Evolutionary conservation across 2,888 invertebrate genomes (phyloP), one percentile per base, ranked within the genome.

Genomic region (Macrostomum cliftonense): DNA sequence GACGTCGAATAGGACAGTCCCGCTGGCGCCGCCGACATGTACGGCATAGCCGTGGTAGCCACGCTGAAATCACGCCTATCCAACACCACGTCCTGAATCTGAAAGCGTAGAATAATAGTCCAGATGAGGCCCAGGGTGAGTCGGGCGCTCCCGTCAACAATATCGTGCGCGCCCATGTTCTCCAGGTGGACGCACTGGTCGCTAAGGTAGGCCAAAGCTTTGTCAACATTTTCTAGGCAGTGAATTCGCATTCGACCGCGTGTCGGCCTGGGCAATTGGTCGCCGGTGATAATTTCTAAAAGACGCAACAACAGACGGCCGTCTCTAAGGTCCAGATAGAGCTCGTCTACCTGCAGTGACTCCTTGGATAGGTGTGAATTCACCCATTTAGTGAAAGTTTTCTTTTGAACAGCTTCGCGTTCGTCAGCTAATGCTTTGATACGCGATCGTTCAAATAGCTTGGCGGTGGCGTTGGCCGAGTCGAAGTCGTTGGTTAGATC

Each of bases 341-440:
- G 78, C 74, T 99, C 97, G 65, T 82, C 80, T 68, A 97, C 93
- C 65, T 91, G 84, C 72, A 83, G 82, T 64, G 87, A 88, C 59
- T 95, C 91, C 54, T 95, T 82, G 56, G 91, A 86, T 67, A 99
- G 76, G 74, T 99, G 97, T 39, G 95, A 97, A 74, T 97, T 97
- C 59, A 99, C 95, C 97, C 97, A 99, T 84, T 99, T 99, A 71
- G 89, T 89, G 75, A 99, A 99, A 53, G 97, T 99, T 74, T 99
- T 99, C 80, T 97, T 99, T 73, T 99, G 97, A 58, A 99, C 97
- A 68, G 83, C 83, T 75, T 99, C 97, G 77, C 97, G 83, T 77
- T 99, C 97, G 77, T 95, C 91, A 9, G 95, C 95, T 67, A 95
- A 76, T 59, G 95, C 95, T 76, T 93, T 93, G 68, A 97, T 97